A percentile compares a stretch with the other conserved stretches of the same genome.
phyloP scores from a whole-genome alignment of 2,888 invertebrate species.

The Euproctis similis region DNA sequence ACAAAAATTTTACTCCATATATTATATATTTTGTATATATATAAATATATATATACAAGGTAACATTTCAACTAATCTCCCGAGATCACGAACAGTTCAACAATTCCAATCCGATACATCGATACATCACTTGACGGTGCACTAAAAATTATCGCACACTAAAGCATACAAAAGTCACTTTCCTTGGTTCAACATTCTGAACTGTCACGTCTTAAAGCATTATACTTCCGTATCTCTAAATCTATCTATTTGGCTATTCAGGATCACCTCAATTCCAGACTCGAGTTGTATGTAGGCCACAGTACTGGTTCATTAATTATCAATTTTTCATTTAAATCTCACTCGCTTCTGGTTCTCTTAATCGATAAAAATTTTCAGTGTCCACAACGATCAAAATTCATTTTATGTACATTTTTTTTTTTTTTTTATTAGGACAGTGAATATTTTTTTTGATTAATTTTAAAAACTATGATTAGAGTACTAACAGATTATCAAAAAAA shows the following conservation, averaged over 20 bases:
- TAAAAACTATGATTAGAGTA: conserved; percentile 10
- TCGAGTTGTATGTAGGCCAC: conserved; percentile 50
- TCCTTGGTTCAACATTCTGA: conserved; percentile 16
- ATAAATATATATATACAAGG: conserved; percentile 28
- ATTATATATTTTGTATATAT: too few relatives aligned
- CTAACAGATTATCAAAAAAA: conserved; percentile 12
- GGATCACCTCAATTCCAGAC: conserved; percentile 31
- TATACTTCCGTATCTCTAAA: conserved; percentile 31
- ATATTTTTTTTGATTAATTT: conserved; percentile 14
- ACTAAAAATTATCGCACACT: conserved; percentile 37
- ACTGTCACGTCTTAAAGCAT: conserved; percentile 27
- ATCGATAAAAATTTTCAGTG: conserved; percentile 17
- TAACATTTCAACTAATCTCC: conserved; percentile 40
- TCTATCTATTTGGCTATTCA: conserved; percentile 46
- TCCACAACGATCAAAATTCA: conserved; percentile 13
- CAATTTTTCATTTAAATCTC: conserved; percentile 26
- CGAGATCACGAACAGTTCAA: conserved; percentile 59
- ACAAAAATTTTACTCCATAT: conserved; percentile 28
- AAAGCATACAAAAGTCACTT: conserved; percentile 32
- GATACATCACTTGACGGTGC: conserved; percentile 57
- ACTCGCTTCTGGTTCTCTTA: conserved; percentile 31
- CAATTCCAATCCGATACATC: conserved; percentile 48
- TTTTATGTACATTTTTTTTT: conserved; percentile 18
- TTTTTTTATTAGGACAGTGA: conserved; percentile 10
- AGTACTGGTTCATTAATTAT: conserved; percentile 29